Percentiles rank a stretch among this genome's conserved stretches.
Conservation (phyloP, 2,113 vertebrate genomes). For the Phrynocephalus versicolor region DNA sequence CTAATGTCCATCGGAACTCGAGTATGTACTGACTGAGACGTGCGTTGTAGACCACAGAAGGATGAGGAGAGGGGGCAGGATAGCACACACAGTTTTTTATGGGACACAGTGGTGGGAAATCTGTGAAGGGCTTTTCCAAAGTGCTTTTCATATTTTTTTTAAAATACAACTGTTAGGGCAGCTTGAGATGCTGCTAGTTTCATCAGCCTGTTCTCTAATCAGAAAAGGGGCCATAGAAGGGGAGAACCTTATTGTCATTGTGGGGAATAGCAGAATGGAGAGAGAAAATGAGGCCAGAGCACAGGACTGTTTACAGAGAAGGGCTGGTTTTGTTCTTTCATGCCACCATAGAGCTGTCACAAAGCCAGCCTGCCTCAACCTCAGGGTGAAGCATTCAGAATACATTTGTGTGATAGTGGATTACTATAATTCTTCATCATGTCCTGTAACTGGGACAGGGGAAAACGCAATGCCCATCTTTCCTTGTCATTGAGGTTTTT, state of each 20-base stretch:
- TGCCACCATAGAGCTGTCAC: background rate
- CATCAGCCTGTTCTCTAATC: background rate
- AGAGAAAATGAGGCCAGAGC: background rate
- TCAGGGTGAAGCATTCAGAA: background rate
- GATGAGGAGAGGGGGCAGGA: background rate
- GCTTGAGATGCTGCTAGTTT: background rate
- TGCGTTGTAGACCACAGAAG: background rate
- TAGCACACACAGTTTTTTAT: background rate
- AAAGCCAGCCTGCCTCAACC: rapidly evolving
- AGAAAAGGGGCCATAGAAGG: background rate
- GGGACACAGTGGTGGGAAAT: background rate
- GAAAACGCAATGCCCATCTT: background rate
- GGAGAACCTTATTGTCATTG: background rate
- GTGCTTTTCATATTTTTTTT: background rate
- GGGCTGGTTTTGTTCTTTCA: background rate
- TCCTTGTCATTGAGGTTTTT: background rate
- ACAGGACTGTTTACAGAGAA: background rate
- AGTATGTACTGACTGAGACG: conserved; percentile 72
- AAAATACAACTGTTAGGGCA: no score
- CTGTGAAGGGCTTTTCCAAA: background rate
- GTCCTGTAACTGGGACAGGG: background rate
- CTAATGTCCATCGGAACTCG: conserved; percentile 88
- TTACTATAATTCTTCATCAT: background rate
- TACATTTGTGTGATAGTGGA: background rate
- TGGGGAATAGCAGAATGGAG: background rate